Evolutionary conservation across 2,113 vertebrate genomes (phyloP).

Genomic region (Chrysemys picta): DNA sequence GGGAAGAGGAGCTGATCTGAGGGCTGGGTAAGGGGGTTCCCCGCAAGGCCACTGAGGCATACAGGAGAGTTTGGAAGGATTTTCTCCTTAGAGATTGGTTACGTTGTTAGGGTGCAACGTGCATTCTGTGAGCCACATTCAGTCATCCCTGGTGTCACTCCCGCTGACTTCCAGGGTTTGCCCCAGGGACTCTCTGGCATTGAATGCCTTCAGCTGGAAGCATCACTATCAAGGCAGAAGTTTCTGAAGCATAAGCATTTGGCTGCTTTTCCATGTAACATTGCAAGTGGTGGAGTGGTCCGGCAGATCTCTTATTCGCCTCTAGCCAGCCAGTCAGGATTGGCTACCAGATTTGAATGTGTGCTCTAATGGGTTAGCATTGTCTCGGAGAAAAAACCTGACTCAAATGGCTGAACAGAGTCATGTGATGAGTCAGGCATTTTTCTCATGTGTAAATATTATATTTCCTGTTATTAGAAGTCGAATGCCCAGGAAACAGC

Average conservation of each 20-base stretch:
- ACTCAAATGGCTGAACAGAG: background rate
- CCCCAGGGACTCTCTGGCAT: background rate
- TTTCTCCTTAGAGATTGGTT: background rate
- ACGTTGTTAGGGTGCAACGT: background rate
- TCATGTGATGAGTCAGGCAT: background rate
- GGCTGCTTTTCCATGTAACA: background rate
- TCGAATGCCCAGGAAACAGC: background rate
- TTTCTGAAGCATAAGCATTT: background rate
- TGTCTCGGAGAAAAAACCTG: background rate
- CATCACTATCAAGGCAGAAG: background rate
- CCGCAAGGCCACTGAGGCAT: background rate
- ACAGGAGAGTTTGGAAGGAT: background rate
- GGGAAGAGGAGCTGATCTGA: background rate
- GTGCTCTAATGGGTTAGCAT: background rate
- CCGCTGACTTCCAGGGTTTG: background rate
- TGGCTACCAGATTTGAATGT: background rate
- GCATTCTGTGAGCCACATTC: background rate
- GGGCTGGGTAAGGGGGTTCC: background rate
- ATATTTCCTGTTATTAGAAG: conserved; percentile 1
- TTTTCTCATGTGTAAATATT: background rate
- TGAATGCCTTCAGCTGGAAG: background rate
- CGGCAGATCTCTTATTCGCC: background rate
- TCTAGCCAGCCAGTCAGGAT: background rate
- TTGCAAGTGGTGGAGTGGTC: background rate
- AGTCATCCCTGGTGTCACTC: background rate